Evolutionary conservation across 35 echinoderm and acorn worm genomes (phyloP), one percentile per base, ranked within the genome.

Genomic region (Strongylocentrotus purpuratus): DNA sequence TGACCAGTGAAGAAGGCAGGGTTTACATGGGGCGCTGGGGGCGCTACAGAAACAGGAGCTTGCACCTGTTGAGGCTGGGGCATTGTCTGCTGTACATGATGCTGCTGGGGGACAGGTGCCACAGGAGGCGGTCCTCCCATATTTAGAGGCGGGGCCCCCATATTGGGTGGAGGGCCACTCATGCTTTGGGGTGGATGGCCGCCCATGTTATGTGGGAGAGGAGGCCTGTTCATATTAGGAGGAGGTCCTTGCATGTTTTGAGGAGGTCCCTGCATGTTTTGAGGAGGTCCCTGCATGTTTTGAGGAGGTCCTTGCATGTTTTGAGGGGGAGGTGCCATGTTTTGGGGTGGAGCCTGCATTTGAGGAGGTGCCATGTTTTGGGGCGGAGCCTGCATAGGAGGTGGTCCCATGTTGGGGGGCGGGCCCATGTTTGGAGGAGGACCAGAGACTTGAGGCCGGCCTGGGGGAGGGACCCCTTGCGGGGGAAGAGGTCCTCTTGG

Each of bases 1-100:
- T 99, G 98, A 31, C 94, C 96, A 33, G 94, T 96, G 61, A 99
- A 97, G 91, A 99, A 99, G 46, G 98, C 98, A 61, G 98, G 98
- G 86, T 99, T 99, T 18, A 99, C 98, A 95, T 99, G 98, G 91
- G 96, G 98, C 22, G 96, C 93, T 18, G 98, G 98, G 8, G 95
- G 95, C 31, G 92, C 95, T 46, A 46, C 45, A 94, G 86, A 92
- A n/a, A 31, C 85, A 20, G 93, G 95, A 33, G 86, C 78, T 28
- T 59, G 33, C 45, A 91, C 12, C 92, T 95, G 95, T 86, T 94
- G 8, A 33, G 96, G 96, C 47, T 86, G 92, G 22, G 92, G 47
- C 50, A 85, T 48, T 33, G 92, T 92, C 55, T 94, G 94, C 32
- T 46, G 86, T 31, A 86, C 61, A 85, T 96, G 91, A 6, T 50